These are phyloP conservation scores for Pyrgus malvae DNA, from an alignment of 2,888 invertebrate genomes.

Conservation along the genomic window DNA sequence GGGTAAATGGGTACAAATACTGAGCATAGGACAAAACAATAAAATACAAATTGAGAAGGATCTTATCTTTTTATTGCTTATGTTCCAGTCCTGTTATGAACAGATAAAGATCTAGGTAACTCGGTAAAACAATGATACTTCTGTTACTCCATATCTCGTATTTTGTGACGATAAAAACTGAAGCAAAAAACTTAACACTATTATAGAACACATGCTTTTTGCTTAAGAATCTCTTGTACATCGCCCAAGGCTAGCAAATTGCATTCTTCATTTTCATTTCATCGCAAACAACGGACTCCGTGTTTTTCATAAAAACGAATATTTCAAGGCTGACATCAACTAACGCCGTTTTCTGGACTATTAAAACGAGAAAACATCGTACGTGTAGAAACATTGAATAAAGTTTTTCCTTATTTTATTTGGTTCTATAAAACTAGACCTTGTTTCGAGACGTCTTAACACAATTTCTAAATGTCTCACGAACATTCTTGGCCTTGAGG, in stretches of 20 bases:
- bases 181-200: background rate
- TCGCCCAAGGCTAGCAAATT: background rate
- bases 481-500: too few species aligned
- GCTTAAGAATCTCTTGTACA: background rate
- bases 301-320: constrained; percentile 6
- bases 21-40: too few species aligned
- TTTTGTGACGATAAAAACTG: background rate
- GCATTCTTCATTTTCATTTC: background rate
- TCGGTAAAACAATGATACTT: background rate
- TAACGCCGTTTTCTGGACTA: background rate
- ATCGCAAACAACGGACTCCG: background rate
- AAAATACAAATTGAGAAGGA: too few species aligned
- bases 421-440: too few species aligned
- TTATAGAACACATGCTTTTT: constrained; percentile 1
- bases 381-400: too few species aligned
- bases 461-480: too few species aligned
- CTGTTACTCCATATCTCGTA: background rate
- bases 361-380: too few species aligned
- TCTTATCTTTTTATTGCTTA: too few species aligned
- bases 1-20: too few species aligned
- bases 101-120: background rate
- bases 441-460: too few species aligned
- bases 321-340: background rate
- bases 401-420: too few species aligned
- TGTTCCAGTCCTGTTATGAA: too few species aligned